phyloP scores from a whole-genome alignment of 64 coral and sea anemone species.

The Actinia equina region DNA sequence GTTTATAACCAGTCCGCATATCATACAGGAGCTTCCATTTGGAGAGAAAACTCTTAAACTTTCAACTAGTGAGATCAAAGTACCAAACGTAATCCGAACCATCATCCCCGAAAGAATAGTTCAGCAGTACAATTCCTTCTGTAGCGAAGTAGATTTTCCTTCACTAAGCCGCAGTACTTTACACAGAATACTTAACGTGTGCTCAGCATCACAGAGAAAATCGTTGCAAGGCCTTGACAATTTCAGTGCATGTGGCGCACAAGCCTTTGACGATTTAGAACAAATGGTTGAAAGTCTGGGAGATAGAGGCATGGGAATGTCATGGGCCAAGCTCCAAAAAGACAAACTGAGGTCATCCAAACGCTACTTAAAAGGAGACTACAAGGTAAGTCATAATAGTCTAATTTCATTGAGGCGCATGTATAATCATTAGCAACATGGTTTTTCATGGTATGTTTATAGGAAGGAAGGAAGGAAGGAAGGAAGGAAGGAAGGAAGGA shows the following conservation, averaged over 20 bases:
- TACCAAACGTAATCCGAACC: constrained; percentile 59
- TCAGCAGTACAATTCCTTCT: constrained; percentile 27
- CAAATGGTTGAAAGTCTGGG: constrained; percentile 26
- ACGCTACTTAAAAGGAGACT: constrained; percentile 12
- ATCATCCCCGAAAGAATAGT: constrained; percentile 64
- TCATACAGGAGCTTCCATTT: constrained; percentile 29
- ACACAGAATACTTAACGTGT: constrained; percentile 37
- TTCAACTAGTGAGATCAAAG: constrained; percentile 21
- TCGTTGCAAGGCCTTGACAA: constrained; percentile 64
- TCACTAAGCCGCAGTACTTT: constrained; percentile 29
- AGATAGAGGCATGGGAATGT: not conserved
- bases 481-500: too few relatives aligned
- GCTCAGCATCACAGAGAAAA: constrained; percentile 43
- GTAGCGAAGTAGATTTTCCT: constrained; percentile 11
- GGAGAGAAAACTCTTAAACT: too few relatives aligned
- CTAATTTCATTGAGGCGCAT: not conserved
- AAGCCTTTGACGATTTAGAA: constrained; percentile 23
- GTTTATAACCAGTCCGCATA: constrained; percentile 33
- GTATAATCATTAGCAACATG: too few relatives aligned
- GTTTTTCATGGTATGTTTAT: too few relatives aligned
- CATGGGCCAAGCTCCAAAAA: constrained; percentile 19
- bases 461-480: too few relatives aligned
- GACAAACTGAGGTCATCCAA: constrained; percentile 8
- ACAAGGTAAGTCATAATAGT: not conserved
- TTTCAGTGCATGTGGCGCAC: constrained; percentile 46